Evolutionary conservation across 2,113 vertebrate genomes (phyloP).

Genomic region (Stictonetta naevosa): DNA sequence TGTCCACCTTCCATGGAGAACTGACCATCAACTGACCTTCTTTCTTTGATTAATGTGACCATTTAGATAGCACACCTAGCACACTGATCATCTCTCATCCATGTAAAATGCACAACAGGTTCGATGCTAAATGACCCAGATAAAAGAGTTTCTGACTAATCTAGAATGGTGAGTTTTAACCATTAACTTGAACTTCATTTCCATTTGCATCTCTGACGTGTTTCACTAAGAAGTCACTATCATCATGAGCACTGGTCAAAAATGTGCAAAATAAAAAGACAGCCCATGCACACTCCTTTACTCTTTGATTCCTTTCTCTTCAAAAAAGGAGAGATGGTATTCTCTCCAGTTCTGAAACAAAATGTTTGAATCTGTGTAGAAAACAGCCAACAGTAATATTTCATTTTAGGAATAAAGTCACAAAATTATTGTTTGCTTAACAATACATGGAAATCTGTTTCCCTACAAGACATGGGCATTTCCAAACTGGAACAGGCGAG

Average conservation of each 20-base stretch:
- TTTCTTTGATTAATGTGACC: background rate
- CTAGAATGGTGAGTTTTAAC: background rate
- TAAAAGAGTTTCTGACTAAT: background rate
- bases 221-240: background rate
- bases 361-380: background rate
- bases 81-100: background rate
- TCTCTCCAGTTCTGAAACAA: background rate
- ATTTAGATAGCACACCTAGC: background rate
- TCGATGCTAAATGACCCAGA: background rate
- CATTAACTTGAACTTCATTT: background rate
- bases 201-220: background rate
- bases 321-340: background rate
- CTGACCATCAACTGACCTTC: background rate
- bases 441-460: background rate
- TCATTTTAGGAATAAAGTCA: background rate
- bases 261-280: background rate
- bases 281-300: fast-evolving
- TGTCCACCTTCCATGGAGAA: background rate
- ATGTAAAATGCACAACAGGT: background rate
- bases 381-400: background rate
- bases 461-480: background rate
- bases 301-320: background rate
- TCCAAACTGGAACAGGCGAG: constrained; percentile 59
- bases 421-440: background rate
- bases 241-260: background rate